Conservation (phyloP, 2,888 invertebrate genomes). For the Nowickia ferox region DNA sequence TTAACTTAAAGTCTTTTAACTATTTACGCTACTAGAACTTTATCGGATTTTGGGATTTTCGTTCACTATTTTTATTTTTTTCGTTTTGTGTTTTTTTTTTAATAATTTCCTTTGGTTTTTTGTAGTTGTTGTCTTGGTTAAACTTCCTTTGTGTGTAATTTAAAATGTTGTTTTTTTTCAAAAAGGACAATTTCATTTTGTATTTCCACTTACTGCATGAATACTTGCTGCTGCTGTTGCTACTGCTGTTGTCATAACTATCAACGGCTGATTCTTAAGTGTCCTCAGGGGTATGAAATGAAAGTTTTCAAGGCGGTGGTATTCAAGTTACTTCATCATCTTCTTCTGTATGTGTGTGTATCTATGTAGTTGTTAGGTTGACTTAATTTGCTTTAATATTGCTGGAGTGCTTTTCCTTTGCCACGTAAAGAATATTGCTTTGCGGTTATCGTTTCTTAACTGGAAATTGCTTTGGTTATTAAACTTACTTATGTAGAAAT, state of each 20-base stretch:
- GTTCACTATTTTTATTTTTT: slow-evolving; percentile 18
- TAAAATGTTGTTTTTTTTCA: slow-evolving; percentile 72
- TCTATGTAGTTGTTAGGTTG: slow-evolving; percentile 79
- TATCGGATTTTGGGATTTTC: slow-evolving; percentile 68
- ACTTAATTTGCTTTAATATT: slow-evolving; percentile 73
- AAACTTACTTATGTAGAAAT: slow-evolving; percentile 71
- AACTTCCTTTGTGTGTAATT: slow-evolving; percentile 79
- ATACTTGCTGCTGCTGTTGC: slow-evolving; percentile 39
- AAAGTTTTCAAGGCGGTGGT: slow-evolving; percentile 64
- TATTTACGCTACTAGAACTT: slow-evolving; percentile 46
- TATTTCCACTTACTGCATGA: slow-evolving; percentile 51
- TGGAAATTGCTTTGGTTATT: slow-evolving; percentile 82
- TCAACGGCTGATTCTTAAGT: slow-evolving; percentile 77
- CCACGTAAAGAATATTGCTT: slow-evolving; percentile 67
- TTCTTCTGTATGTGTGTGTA: slow-evolving; percentile 60
- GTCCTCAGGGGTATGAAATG: slow-evolving; percentile 78
- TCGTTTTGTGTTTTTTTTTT: slow-evolving; percentile 76
- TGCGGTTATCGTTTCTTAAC: slow-evolving; percentile 81
- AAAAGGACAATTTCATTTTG: slow-evolving; percentile 65
- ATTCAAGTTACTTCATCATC: slow-evolving; percentile 65
- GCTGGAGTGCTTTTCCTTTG: slow-evolving; percentile 41
- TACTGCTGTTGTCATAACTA: slow-evolving; percentile 69
- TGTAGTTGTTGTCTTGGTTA: slow-evolving; percentile 54
- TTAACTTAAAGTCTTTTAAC: slow-evolving; percentile 59
- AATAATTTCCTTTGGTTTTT: slow-evolving; percentile 41